phyloP scores from a whole-genome alignment of 1,140 invertebrate genomes.

The Latrodectus geometricus region DNA sequence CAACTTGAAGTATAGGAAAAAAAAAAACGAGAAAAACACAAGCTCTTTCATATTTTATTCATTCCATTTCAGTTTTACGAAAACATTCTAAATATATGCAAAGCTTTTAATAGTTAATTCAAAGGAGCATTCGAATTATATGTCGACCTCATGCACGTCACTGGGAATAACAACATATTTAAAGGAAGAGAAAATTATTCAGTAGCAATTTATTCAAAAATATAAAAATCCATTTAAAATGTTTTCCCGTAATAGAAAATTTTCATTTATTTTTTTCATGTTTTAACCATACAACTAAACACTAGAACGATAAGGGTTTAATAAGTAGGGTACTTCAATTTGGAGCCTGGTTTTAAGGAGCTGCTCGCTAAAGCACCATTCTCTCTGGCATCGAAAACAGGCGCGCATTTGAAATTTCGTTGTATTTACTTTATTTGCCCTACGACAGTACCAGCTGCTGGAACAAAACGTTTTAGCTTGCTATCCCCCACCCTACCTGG shows the following conservation, averaged over 20 bases:
- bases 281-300: not conserved
- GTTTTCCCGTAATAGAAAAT: not conserved
- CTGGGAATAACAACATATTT: too few species aligned
- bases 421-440: not conserved
- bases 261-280: not conserved
- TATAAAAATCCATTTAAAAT: not conserved
- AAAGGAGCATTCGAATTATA: too few species aligned
- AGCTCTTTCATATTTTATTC: too few species aligned
- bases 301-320: not conserved
- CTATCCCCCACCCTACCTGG: not conserved
- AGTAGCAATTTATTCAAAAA: not conserved
- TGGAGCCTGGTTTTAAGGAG: not conserved
- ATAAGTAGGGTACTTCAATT: not conserved
- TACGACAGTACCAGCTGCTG: constrained; percentile 1
- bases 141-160: too few species aligned
- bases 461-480: not conserved
- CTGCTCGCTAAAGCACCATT: not conserved
- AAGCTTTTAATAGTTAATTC: too few species aligned
- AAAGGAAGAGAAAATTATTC: not conserved
- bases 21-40: too few species aligned
- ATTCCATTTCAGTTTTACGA: too few species aligned
- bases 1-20: too few species aligned
- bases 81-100: too few species aligned
- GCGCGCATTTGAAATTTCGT: constrained; percentile 4
- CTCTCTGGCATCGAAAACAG: not conserved